phyloP scores from a whole-genome alignment of 2,797 vertebrate species.

The Myoxocephalus aenaeus region DNA sequence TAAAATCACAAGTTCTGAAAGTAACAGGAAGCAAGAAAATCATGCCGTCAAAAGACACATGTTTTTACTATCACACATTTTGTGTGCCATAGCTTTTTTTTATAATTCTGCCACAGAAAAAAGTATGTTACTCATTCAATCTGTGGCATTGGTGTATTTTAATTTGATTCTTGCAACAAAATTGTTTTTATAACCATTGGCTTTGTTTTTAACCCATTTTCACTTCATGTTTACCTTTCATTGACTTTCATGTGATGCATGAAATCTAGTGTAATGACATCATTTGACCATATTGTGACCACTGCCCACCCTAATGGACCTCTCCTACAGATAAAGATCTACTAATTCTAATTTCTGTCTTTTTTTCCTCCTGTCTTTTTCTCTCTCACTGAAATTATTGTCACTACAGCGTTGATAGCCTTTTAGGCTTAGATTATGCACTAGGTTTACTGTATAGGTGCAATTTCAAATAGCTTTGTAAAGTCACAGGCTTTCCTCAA shows the following conservation, averaged over 20 bases:
- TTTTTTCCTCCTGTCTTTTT: conserved; percentile 15
- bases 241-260: conserved; percentile 38
- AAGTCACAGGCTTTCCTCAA: conserved; percentile 19
- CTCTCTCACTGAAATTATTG: conserved; percentile 16
- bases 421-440: not conserved
- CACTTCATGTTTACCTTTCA: not conserved
- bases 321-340: conserved; percentile 72
- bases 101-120: not conserved
- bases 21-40: not conserved
- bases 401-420: not conserved
- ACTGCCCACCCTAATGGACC: conserved; percentile 51
- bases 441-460: not conserved
- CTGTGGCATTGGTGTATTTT: not conserved
- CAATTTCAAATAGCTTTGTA: conserved; percentile 12
- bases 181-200: not conserved
- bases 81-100: not conserved
- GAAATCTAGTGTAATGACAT: conserved; percentile 62
- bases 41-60: not conserved
- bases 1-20: not conserved
- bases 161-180: not conserved
- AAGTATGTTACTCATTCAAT: not conserved
- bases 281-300: conserved; percentile 60
- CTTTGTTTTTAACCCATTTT: not conserved
- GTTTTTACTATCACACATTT: not conserved
- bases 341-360: conserved; percentile 30